Evolutionary conservation across 2,888 invertebrate genomes (phyloP).

Genomic region (Linyphia triangularis): DNA sequence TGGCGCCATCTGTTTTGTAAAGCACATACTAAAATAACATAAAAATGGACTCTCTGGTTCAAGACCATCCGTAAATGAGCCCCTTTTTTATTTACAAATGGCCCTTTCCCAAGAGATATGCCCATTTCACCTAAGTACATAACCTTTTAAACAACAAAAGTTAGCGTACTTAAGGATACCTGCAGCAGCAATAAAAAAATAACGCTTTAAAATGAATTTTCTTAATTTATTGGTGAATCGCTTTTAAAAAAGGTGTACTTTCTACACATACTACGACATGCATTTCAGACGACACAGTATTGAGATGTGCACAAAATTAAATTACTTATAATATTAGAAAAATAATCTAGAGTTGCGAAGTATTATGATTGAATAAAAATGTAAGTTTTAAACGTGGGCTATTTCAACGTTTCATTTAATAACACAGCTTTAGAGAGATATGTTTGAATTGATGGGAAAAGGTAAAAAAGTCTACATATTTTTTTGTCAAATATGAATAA

Average conservation of each 20-base stretch:
- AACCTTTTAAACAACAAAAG: background rate
- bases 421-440: background rate
- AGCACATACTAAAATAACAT: constrained; percentile 47
- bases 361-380: too few relatives aligned
- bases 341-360: too few relatives aligned
- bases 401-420: too few relatives aligned
- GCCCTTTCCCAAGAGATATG: constrained; percentile 50
- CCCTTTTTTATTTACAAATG: constrained; percentile 70
- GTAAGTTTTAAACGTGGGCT: too few relatives aligned
- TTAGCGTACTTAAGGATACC: background rate
- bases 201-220: background rate
- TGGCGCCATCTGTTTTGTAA: constrained; percentile 72
- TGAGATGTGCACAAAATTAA: constrained; percentile 36
- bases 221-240: background rate
- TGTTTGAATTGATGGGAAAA: too few relatives aligned
- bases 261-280: constrained; percentile 22
- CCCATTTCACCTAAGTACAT: constrained; percentile 24
- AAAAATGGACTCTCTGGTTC: constrained; percentile 22
- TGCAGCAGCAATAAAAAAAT: background rate
- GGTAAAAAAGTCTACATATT: too few relatives aligned
- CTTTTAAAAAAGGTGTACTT: constrained; percentile 3
- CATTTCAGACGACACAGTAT: constrained; percentile 24
- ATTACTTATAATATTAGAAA: too few relatives aligned
- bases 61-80: constrained; percentile 72
- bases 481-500: too few relatives aligned